Evolutionary conservation across 2,113 vertebrate genomes (phyloP).

Genomic region (Paramormyrops kingsleyae): DNA sequence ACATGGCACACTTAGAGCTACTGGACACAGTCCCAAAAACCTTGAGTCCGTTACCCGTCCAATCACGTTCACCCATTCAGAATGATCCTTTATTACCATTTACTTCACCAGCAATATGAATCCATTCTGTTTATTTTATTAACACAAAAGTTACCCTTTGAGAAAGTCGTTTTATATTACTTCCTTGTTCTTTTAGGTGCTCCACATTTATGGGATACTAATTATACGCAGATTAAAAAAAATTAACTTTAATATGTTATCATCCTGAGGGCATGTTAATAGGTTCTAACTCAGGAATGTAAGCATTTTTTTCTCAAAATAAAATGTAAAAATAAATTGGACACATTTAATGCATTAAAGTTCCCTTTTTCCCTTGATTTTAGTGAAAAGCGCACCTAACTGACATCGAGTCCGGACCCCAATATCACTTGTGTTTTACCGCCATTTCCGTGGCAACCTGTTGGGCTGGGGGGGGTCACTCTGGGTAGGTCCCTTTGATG

Average conservation of each 20-base stretch:
- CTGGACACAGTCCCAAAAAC: neutral
- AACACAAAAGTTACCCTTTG: neutral
- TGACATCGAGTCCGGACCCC: neutral
- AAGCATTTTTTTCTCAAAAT: neutral
- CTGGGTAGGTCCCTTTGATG: conserved; percentile 35
- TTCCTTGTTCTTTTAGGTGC: neutral
- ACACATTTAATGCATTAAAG: neutral
- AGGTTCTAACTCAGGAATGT: neutral
- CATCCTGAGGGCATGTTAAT: neutral
- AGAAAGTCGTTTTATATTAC: neutral
- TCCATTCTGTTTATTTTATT: neutral
- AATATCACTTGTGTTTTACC: conserved; percentile 25
- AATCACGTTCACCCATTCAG: neutral
- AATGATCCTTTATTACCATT: neutral
- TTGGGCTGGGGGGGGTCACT: conserved; percentile 33
- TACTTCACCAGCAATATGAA: neutral
- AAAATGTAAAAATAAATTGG: neutral
- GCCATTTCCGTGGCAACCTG: conserved; percentile 49
- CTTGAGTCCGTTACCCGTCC: neutral
- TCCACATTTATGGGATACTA: neutral
- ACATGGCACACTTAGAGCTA: neutral
- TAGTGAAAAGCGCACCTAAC: neutral
- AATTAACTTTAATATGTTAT: neutral
- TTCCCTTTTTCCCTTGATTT: neutral
- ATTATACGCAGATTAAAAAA: neutral